Evolutionary conservation across 2,888 invertebrate genomes (phyloP), one percentile per base, ranked within the genome.

Genomic region (Bombylius discolor): DNA sequence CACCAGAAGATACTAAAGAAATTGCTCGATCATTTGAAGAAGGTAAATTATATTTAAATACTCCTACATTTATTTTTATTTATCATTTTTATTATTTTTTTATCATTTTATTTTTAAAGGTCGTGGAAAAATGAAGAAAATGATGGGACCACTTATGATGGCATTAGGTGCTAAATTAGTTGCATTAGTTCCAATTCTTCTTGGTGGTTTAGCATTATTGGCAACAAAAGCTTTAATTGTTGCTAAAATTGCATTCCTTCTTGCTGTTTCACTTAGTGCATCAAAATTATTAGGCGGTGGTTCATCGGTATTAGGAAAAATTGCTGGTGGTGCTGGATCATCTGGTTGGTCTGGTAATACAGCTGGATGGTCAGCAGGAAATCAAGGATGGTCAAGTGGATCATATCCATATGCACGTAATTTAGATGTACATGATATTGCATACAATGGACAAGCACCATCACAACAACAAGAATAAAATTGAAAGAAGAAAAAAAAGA

Each of bases 221-320:
- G 84, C 87, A 33, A 78, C 84, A 49, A 90, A 89, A 74, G 89
- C 89, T 36, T 72, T 89, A 55, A 77, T 89, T 61, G 79, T 89
- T 13, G 84, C 88, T 51, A 90, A 89, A 70, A 73, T 89, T 56
- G 89, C 90, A 3, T 80, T 90, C 61, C 70, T 89, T 52, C 74
- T 88, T 47, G 87, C 87, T 33, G 80, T 84, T 0, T 77, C 87
- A 36, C 68, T 87, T 52, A 84, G 85, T 6, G 76, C 86, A 62
- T 85, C 86, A 65, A 85, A 81, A 64, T 74, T 85, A 52, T 72
- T 85, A 63, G 77, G 80, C 56, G 79, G 80, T 3, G 79, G 82
- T 45, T 66, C 67, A 13, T 68, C 71, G 52, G 52, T 55, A 9
- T 54, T 60, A 32, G 65, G 62, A 57, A 73, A 71, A 63, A 63